phyloP scores from a whole-genome alignment of 2,888 invertebrate species.

The Laothoe populi region DNA sequence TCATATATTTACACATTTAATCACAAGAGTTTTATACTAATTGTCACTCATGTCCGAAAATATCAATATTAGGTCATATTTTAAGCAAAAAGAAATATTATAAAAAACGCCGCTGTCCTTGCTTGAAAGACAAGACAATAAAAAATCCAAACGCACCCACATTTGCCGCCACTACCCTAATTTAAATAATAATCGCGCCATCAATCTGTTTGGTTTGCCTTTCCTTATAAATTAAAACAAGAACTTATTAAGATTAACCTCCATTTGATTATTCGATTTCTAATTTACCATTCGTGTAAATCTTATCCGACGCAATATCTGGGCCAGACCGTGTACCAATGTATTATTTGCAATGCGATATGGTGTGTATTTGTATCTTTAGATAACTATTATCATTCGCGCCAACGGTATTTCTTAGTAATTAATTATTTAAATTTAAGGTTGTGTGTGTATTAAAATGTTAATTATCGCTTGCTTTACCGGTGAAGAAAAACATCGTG shows the following conservation, averaged over 20 bases:
- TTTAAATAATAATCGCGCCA: slow-evolving; percentile 63
- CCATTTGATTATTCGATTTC: slow-evolving; percentile 39
- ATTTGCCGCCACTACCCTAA: slow-evolving; percentile 49
- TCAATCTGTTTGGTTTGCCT: slow-evolving; percentile 56
- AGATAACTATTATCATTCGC: slow-evolving; percentile 10
- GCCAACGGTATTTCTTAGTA: neutral
- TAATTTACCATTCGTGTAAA: slow-evolving; percentile 23
- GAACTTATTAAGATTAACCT: slow-evolving; percentile 56
- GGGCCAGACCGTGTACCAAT: slow-evolving; percentile 7
- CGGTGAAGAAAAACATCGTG: too few relatives aligned
- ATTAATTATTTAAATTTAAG: neutral
- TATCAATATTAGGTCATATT: too few relatives aligned
- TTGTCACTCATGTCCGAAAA: too few relatives aligned
- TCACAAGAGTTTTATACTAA: too few relatives aligned
- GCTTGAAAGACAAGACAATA: neutral
- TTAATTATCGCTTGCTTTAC: too few relatives aligned
- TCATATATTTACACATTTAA: too few relatives aligned
- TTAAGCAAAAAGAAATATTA: too few relatives aligned
- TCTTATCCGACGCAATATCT: slow-evolving; percentile 11
- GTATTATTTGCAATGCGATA: slow-evolving; percentile 22
- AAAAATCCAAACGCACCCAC: neutral
- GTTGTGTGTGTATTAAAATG: too few relatives aligned
- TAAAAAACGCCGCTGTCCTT: too few relatives aligned
- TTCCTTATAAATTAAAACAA: slow-evolving; percentile 61
- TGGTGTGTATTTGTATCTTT: neutral